A percentile compares a stretch with the other conserved stretches of the same genome.
These are phyloP conservation scores for Procavia capensis DNA, from an alignment of 2,113 vertebrate genomes.

Conservation along the genomic window DNA sequence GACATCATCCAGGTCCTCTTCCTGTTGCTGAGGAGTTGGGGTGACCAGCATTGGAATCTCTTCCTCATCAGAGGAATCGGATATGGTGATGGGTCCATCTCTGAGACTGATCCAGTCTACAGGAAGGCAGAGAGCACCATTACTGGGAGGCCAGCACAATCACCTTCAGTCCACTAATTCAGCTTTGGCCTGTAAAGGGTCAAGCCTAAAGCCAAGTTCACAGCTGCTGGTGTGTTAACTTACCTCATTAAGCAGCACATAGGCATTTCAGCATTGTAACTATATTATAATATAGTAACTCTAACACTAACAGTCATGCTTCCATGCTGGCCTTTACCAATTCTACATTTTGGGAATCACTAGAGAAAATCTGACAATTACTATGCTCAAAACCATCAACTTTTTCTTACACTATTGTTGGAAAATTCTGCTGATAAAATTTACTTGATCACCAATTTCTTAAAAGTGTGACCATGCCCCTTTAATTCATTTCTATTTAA, in stretches of 20 bases:
- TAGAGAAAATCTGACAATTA: slow-evolving; percentile 17
- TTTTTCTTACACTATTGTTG: background rate
- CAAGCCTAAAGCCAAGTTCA: background rate
- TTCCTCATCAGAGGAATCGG: slow-evolving; percentile 96
- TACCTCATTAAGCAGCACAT: background rate
- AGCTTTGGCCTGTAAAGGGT: background rate
- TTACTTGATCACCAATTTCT: background rate
- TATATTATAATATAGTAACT: background rate
- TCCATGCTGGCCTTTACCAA: background rate
- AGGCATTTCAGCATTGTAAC: background rate
- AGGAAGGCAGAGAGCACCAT: slow-evolving; percentile 40
- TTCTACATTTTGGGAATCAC: background rate
- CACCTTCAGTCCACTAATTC: background rate
- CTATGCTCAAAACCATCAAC: background rate
- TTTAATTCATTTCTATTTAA: background rate
- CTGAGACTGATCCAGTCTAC: slow-evolving; percentile 86
- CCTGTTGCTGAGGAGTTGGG: slow-evolving; percentile 85
- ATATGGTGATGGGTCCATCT: slow-evolving; percentile 92
- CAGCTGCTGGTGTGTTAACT: background rate
- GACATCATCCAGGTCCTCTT: slow-evolving; percentile 85
- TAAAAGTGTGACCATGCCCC: background rate
- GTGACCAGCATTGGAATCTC: slow-evolving; percentile 86
- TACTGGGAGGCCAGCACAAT: background rate
- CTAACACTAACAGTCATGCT: background rate
- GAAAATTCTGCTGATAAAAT: slow-evolving; percentile 29